Conservation (phyloP, 2,797 vertebrate species). For the Coccyzus lansbergi region DNA sequence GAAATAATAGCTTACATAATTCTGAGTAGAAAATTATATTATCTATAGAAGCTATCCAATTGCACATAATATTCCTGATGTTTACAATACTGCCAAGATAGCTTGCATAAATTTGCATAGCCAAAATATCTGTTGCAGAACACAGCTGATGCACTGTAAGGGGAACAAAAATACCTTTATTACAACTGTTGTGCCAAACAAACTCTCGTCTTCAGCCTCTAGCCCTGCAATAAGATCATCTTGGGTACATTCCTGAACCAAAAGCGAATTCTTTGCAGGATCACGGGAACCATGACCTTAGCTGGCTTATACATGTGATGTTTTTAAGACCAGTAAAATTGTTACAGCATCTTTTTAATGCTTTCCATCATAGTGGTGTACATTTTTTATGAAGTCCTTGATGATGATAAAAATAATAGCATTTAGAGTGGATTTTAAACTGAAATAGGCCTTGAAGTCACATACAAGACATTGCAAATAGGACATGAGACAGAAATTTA, state of each 20-base stretch:
- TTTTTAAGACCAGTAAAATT: slow-evolving; percentile 3
- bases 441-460: neutral
- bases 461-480: neutral
- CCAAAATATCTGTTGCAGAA: slow-evolving; percentile 25
- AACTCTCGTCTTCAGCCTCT: neutral
- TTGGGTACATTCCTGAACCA: neutral
- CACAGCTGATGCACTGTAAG: neutral
- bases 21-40: neutral
- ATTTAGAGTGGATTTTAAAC: neutral
- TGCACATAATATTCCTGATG: neutral
- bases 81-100: neutral
- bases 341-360: neutral
- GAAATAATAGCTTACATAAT: neutral
- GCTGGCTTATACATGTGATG: neutral
- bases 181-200: neutral
- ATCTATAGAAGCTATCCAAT: neutral
- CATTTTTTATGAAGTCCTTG: neutral
- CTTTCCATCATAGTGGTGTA: neutral
- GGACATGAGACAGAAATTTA: neutral
- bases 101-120: neutral
- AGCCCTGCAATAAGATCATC: neutral
- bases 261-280: neutral
- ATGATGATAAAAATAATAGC: neutral
- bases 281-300: neutral
- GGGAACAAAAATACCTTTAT: neutral